A percentile compares a stretch with the other conserved stretches of the same genome.
These are phyloP conservation scores for Eudemis profundana DNA, from an alignment of 2,888 invertebrate species.

Conservation along the genomic window DNA sequence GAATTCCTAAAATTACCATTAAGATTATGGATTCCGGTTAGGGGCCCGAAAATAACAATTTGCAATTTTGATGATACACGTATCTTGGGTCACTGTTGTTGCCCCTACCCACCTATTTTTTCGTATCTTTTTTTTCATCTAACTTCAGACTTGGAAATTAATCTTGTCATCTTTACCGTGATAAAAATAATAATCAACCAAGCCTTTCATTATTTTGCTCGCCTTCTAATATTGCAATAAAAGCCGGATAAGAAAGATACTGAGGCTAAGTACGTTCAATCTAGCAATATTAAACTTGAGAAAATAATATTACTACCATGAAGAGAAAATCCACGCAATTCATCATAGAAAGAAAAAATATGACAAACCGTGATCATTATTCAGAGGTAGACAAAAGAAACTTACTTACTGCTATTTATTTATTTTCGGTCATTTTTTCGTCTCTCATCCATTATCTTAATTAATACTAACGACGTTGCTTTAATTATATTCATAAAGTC, in stretches of 20 bases:
- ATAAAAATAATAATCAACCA: too few relatives aligned
- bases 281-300: background rate
- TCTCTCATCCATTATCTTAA: constrained; percentile 6
- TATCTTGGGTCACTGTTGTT: too few relatives aligned
- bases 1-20: too few relatives aligned
- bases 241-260: background rate
- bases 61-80: too few relatives aligned
- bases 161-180: too few relatives aligned
- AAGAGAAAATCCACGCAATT: constrained; percentile 1
- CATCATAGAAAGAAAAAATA: constrained; percentile 4
- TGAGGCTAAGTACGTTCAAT: background rate
- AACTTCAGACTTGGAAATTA: too few relatives aligned
- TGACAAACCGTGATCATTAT: constrained; percentile 3
- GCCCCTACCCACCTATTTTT: too few relatives aligned
- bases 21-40: too few relatives aligned
- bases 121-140: too few relatives aligned
- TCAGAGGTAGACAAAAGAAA: constrained; percentile 10
- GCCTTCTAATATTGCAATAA: background rate
- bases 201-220: background rate
- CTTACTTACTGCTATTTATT: constrained; percentile 13
- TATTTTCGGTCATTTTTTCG: constrained; percentile 1
- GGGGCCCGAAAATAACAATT: too few relatives aligned
- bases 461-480: constrained; percentile 13
- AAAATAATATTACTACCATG: background rate
- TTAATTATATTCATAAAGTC: constrained; percentile 16